phyloP scores from a whole-genome alignment of 2,797 vertebrate species.

The Salarias fasciatus region DNA sequence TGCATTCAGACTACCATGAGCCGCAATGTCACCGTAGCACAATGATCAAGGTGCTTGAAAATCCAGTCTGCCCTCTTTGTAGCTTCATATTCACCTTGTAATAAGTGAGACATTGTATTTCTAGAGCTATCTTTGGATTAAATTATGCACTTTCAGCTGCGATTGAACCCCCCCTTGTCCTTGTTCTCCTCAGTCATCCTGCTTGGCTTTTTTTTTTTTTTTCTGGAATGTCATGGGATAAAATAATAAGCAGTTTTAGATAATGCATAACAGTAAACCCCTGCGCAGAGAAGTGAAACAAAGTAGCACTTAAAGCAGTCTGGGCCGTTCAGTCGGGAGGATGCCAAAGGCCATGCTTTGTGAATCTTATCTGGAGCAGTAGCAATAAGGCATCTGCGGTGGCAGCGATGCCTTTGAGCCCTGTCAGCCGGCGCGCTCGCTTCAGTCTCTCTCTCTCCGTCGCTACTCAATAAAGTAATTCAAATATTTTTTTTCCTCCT shows the following conservation, averaged over 20 bases:
- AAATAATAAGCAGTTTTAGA: conserved; percentile 26
- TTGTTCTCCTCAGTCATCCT: conserved; percentile 19
- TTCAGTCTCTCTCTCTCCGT: conserved; percentile 20
- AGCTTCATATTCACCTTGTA: conserved; percentile 6
- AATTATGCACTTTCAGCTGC: conserved; percentile 7
- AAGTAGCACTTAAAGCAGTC: conserved; percentile 50
- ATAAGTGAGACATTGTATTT: conserved; percentile 11
- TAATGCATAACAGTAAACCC: conserved; percentile 27
- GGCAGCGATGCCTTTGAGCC: conserved; percentile 56
- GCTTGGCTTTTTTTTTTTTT: conserved; percentile 30
- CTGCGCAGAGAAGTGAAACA: conserved; percentile 27
- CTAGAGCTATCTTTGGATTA: conserved; percentile 13
- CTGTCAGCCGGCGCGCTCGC: conserved; percentile 37
- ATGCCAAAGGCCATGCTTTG: conserved; percentile 60
- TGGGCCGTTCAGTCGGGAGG: conserved; percentile 28
- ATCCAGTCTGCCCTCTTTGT: conserved; percentile 8
- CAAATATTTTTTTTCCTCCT: conserved; percentile 9
- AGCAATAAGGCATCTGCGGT: conserved; percentile 61
- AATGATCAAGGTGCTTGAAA: conserved; percentile 14
- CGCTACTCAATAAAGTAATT: conserved; percentile 29
- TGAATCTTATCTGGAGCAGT: conserved; percentile 51
- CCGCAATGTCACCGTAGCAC: conserved; percentile 23
- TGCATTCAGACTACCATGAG: conserved; percentile 12
- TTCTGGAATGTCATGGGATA: conserved; percentile 33
- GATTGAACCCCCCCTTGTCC: conserved; percentile 11